A percentile compares a stretch with the other conserved stretches of the same genome.
Conservation (phyloP, 2,888 invertebrate species). For the Eumacrocentrus americanus region DNA sequence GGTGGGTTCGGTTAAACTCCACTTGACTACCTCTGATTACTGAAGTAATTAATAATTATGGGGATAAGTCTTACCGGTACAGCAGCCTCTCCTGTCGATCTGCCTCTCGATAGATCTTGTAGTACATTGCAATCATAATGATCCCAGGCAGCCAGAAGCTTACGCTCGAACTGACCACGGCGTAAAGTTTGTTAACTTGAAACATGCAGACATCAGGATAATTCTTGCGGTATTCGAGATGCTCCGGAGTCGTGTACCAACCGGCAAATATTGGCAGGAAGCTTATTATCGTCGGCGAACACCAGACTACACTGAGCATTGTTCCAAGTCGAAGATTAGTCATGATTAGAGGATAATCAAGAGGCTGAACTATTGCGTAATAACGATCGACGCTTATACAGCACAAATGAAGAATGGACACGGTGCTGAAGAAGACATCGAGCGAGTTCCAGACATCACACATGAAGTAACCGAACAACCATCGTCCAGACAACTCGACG, state of each 20-base stretch:
- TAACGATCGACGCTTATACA: conserved; percentile 89
- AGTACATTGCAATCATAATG: conserved; percentile 93
- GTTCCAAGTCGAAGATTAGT: conserved; percentile 80
- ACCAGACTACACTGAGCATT: conserved; percentile 90
- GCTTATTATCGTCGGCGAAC: conserved; percentile 88
- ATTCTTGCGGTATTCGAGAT: conserved; percentile 63
- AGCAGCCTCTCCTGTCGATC: conserved; percentile 84
- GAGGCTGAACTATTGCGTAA: conserved; percentile 90
- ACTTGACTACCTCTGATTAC: too few relatives aligned
- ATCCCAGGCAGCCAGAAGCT: conserved; percentile 94
- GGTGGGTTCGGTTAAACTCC: too few relatives aligned
- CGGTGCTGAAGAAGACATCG: conserved; percentile 93
- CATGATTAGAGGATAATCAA: conserved; percentile 93
- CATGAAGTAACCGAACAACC: conserved; percentile 91
- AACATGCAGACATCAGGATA: conserved; percentile 71
- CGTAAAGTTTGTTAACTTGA: conserved; percentile 85
- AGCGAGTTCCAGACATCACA: conserved; percentile 96
- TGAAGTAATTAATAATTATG: background rate
- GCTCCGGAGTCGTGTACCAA: conserved; percentile 89
- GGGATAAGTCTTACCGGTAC: conserved; percentile 70
- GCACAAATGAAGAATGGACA: conserved; percentile 91
- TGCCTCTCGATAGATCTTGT: conserved; percentile 84
- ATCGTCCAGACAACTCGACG: conserved; percentile 82
- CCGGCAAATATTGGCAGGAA: conserved; percentile 95
- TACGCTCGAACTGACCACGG: conserved; percentile 86